Percentiles rank a stretch among this genome's conserved stretches.
phyloP scores from a whole-genome alignment of 2,797 vertebrate genomes.

The Glyptemys insculpta region DNA sequence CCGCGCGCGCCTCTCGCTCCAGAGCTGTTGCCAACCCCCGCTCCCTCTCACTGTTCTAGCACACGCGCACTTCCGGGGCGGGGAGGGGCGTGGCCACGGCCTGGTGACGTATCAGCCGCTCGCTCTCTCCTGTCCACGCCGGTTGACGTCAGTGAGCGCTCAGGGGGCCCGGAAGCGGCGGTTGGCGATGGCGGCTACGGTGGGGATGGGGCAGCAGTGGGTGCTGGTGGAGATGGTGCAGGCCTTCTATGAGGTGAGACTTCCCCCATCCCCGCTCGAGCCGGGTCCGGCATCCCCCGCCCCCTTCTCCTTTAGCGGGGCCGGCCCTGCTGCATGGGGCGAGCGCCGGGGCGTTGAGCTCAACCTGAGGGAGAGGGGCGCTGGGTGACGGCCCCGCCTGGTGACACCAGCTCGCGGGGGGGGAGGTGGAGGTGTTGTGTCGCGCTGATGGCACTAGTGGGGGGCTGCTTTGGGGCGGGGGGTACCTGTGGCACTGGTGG shows the following conservation, averaged over 20 bases:
- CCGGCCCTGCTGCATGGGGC: background rate
- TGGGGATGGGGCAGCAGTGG: conserved; percentile 87
- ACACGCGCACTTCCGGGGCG: no score
- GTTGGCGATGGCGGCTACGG: background rate
- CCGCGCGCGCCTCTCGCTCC: no score
- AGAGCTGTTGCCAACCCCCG: fast-evolving
- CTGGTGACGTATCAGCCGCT: background rate
- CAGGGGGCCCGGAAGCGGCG: conserved; percentile 28
- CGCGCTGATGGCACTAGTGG: no score
- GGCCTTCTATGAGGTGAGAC: conserved; percentile 93
- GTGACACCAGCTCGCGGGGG: background rate
- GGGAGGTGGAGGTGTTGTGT: no score
- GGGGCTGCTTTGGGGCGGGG: no score
- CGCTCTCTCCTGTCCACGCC: fast-evolving
- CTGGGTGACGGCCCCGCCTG: background rate
- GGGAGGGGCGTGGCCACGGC: fast-evolving
- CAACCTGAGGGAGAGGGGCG: background rate
- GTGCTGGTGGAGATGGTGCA: conserved; percentile 98
- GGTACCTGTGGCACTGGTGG: no score
- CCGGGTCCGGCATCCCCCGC: background rate
- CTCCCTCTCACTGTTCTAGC: background rate
- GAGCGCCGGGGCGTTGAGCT: background rate
- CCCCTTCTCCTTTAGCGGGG: fast-evolving
- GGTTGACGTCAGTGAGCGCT: background rate
- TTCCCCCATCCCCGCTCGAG: no score